Percentiles rank a stretch among this genome's conserved stretches.
phyloP scores from a whole-genome alignment of 2,797 vertebrate genomes.

The Podarcis siculus region DNA sequence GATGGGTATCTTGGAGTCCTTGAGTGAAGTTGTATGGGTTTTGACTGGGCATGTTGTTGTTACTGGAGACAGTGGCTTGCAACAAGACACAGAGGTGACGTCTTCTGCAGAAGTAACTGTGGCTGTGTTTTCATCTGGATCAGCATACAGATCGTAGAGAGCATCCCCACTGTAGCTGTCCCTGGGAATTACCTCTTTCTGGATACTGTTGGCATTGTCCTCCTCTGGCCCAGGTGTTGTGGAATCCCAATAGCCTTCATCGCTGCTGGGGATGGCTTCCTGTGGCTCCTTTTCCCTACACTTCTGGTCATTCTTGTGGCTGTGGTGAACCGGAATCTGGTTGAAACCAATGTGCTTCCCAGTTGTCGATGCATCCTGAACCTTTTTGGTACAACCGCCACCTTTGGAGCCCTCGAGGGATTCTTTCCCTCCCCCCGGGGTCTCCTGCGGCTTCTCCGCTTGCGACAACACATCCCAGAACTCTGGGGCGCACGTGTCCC shows the following conservation, averaged over 20 bases:
- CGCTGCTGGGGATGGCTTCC: conserved; percentile 84
- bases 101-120: conserved; percentile 72
- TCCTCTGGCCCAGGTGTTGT: conserved; percentile 91
- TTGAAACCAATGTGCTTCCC: conserved; percentile 86
- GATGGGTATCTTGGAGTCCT: conserved; percentile 96
- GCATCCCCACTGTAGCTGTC: conserved; percentile 94
- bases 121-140: conserved; percentile 83
- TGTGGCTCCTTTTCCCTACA: conserved; percentile 83
- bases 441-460: conserved; percentile 66
- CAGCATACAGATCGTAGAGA: conserved; percentile 89
- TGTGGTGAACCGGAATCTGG: conserved; percentile 86
- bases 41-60: conserved; percentile 87
- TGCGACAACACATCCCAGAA: conserved; percentile 96
- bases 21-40: conserved; percentile 88
- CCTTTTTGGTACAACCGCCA: conserved; percentile 45
- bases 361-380: conserved; percentile 71
- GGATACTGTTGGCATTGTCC: conserved; percentile 77
- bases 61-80: conserved; percentile 84
- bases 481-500: conserved; percentile 92
- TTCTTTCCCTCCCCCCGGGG: conserved; percentile 58
- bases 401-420: conserved; percentile 64
- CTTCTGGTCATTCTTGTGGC: conserved; percentile 77
- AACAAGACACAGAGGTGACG: conserved; percentile 78
- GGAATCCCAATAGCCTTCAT: conserved; percentile 97
- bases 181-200: conserved; percentile 82